Base-by-base conservation (phyloP, 2,113 vertebrate genomes). In the Leptodactylus fuscus region DNA sequence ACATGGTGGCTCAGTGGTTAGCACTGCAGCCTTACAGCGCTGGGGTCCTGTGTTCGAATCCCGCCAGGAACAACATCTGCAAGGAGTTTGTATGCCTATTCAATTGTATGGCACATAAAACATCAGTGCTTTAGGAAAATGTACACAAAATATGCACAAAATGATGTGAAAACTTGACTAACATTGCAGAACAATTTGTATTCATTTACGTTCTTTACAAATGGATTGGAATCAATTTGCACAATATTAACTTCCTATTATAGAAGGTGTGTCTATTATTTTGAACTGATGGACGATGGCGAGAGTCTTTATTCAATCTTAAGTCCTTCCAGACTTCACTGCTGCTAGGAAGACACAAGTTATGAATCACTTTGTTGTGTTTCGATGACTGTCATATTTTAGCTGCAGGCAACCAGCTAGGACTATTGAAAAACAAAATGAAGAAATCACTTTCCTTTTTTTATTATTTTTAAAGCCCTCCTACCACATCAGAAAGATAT, bases 291-390 rank as follows among this genome's bases (percentile, higher is more conserved):
- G 29, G 73, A 49, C 29, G 44, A 51, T 24, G 16, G 9, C 51
- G 73, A 75, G 24, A 75, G 22, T 5, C 34, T 32, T 44, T n/a
- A n/a, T n/a, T 3, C 8, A 16, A 13, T 71, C 38, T 76, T 16
- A 16, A 18, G 9, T 51, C 27, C 48, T 51, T 24, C 24, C 46
- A 76, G 16, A 9, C 67, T 70, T 18, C 7, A 27, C 36, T 34
- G 18, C 16, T 34, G 34, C 67, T 22, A 36, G 2, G 24, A 27
- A 29, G n/a, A 76, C 24, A 0, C 27, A 76, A 49, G 4, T 49
- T 32, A 51, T 51, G 46, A 76, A 76, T 76, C 73, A 51, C 46
- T 32, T 51, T 24, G 38, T 46, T 76, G 44, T 76, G 24, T 51
- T 46, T 32, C 15, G 6, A 76, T 76, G 12, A 76, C 46, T 49